These are phyloP conservation scores for Festucalex cinctus DNA, from an alignment of 2,113 vertebrate species.

Conservation along the genomic window DNA sequence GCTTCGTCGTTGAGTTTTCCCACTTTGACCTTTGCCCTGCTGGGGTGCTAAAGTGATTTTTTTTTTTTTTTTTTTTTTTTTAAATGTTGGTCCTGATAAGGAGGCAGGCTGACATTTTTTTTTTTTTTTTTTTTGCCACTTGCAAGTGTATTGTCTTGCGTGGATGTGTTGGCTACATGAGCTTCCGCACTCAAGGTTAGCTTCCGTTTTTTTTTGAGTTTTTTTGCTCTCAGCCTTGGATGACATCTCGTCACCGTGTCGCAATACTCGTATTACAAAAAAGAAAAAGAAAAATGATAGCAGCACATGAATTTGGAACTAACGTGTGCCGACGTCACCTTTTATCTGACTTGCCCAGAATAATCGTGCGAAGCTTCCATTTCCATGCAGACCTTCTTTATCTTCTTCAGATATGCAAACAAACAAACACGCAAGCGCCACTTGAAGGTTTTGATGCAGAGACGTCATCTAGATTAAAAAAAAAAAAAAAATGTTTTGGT, in stretches of 20 bases:
- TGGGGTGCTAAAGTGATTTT: constrained; percentile 1
- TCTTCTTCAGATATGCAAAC: no score
- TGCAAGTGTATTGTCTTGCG: constrained; percentile 52
- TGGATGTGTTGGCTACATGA: constrained; percentile 64
- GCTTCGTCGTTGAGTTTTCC: neutral
- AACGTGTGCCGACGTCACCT: no score
- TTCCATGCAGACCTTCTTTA: no score
- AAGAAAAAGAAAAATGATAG: no score
- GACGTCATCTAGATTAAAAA: no score
- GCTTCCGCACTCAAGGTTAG: constrained; percentile 62
- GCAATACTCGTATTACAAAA: constrained; percentile 5
- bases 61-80: constrained; percentile 16
- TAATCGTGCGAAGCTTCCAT: no score
- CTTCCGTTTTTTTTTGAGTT: constrained; percentile 22
- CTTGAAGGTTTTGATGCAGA: no score
- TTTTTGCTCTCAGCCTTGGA: constrained; percentile 58
- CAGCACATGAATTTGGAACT: no score
- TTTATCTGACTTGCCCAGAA: no score
- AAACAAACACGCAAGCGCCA: no score
- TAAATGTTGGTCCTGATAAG: constrained; percentile 35
- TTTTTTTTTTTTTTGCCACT: neutral
- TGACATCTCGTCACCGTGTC: constrained; percentile 26
- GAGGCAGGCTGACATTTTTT: constrained; percentile 37
- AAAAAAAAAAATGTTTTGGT: no score
- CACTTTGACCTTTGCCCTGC: constrained; percentile 35